These are phyloP conservation scores for Vultur gryphus DNA, from an alignment of 2,797 vertebrate genomes.

Conservation along the genomic window DNA sequence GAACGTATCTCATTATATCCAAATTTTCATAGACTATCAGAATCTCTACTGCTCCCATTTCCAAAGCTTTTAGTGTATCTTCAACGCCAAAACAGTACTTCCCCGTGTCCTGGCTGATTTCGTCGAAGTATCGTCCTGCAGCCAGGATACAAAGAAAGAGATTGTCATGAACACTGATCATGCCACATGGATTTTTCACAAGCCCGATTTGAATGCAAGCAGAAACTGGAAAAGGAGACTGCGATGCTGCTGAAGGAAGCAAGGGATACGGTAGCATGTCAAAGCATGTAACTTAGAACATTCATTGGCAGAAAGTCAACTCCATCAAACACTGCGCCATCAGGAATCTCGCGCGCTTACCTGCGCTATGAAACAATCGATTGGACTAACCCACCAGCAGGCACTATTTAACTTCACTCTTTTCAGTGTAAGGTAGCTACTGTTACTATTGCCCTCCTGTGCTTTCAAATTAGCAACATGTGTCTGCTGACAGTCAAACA, in stretches of 20 bases:
- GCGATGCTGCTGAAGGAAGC: neutral
- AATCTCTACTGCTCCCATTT: slow-evolving; percentile 99
- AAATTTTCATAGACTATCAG: slow-evolving; percentile 99
- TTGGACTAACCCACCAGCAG: neutral
- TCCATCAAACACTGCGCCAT: neutral
- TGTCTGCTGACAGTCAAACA: neutral
- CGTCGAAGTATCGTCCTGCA: slow-evolving; percentile 96
- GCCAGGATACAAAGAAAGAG: neutral
- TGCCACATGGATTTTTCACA: neutral
- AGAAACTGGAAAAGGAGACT: neutral
- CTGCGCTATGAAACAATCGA: neutral
- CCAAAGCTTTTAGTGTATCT: slow-evolving; percentile 96
- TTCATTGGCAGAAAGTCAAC: neutral
- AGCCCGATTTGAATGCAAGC: neutral
- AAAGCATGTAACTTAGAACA: neutral
- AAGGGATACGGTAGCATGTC: neutral
- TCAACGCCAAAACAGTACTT: slow-evolving; percentile 99
- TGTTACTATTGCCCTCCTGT: neutral
- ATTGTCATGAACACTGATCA: neutral
- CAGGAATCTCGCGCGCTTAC: neutral
- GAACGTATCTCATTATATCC: slow-evolving; percentile 98
- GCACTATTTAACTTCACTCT: neutral
- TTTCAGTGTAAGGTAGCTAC: neutral
- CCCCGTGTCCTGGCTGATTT: slow-evolving; percentile 99
- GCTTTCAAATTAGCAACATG: accelerated